These are phyloP conservation scores for Leucophora obtusa DNA, from an alignment of 2,888 invertebrate genomes.

Conservation along the genomic window DNA sequence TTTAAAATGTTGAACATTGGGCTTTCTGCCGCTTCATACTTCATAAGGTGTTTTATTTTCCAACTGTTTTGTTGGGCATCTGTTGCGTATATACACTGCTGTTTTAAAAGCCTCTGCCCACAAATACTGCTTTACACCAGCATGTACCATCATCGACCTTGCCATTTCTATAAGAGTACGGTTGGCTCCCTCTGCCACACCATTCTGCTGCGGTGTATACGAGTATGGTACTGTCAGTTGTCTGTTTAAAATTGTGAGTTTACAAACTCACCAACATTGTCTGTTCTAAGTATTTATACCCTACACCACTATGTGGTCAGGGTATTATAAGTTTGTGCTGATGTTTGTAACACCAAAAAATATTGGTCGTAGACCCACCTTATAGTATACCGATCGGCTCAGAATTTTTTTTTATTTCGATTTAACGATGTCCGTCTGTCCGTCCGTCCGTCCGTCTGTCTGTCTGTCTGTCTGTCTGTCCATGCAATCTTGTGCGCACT, in stretches of 20 bases:
- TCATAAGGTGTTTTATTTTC: constrained; percentile 65
- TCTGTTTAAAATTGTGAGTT: constrained; percentile 12
- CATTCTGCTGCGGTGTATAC: constrained; percentile 51
- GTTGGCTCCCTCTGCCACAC: constrained; percentile 62
- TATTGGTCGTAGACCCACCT: too few species aligned
- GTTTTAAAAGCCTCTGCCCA: constrained; percentile 66
- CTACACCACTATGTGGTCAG: too few species aligned
- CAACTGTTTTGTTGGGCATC: constrained; percentile 57
- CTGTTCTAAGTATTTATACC: too few species aligned
- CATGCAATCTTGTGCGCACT: too few species aligned
- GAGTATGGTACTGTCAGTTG: constrained; percentile 22
- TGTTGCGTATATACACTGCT: constrained; percentile 60
- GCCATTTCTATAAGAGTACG: constrained; percentile 67
- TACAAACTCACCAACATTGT: constrained; percentile 23
- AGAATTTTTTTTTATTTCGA: too few species aligned
- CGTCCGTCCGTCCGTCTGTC: too few species aligned
- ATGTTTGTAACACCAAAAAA: too few species aligned
- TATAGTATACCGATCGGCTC: too few species aligned
- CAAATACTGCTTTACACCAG: constrained; percentile 64
- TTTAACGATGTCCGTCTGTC: too few species aligned
- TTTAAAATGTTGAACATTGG: constrained; percentile 54
- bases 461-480: too few species aligned
- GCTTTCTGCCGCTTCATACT: constrained; percentile 58
- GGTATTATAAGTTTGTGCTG: too few species aligned
- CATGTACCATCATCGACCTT: constrained; percentile 67